A percentile compares a stretch with the other conserved stretches of the same genome.
Evolutionary conservation across 2,888 invertebrate species (phyloP).

Genomic region (Sisyra terminalis): DNA sequence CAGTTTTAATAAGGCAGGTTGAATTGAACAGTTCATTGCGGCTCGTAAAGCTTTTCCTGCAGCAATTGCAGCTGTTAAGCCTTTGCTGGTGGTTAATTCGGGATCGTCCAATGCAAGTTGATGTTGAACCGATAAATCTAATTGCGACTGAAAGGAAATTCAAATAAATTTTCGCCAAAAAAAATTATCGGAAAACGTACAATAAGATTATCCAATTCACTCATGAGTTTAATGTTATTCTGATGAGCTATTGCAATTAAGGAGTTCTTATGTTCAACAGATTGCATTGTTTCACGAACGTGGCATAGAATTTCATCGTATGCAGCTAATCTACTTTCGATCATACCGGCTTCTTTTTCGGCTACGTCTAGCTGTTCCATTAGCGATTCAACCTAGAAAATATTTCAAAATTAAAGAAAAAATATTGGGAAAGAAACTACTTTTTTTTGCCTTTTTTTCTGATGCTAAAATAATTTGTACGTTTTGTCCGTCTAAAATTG

Average conservation of each 20-base stretch:
- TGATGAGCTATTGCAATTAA: slow-evolving; percentile 71
- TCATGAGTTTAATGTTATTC: slow-evolving; percentile 65
- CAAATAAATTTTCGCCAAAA: neutral
- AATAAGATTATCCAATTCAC: slow-evolving; percentile 62
- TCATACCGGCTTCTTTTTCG: slow-evolving; percentile 52
- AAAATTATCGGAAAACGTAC: slow-evolving; percentile 30
- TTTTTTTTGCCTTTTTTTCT: slow-evolving; percentile 33
- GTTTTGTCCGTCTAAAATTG: slow-evolving; percentile 77
- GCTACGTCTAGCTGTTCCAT: slow-evolving; percentile 69
- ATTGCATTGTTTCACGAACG: slow-evolving; percentile 76
- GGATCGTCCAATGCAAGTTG: slow-evolving; percentile 53
- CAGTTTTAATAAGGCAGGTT: slow-evolving; percentile 44
- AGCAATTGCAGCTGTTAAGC: slow-evolving; percentile 42
- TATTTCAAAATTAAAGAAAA: too few relatives aligned
- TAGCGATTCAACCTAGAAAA: slow-evolving; percentile 42
- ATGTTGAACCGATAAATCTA: slow-evolving; percentile 51
- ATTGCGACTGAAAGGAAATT: slow-evolving; percentile 32
- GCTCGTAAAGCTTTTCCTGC: slow-evolving; percentile 59
- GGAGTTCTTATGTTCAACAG: slow-evolving; percentile 81
- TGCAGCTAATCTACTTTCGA: slow-evolving; percentile 55
- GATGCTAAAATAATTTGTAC: slow-evolving; percentile 86
- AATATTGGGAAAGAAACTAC: slow-evolving; percentile 32
- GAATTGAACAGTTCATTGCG: slow-evolving; percentile 53
- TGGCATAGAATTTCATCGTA: slow-evolving; percentile 73
- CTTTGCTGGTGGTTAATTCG: slow-evolving; percentile 47